Conservation (phyloP, 2,888 invertebrate species). For the Embidobia sp. region DNA sequence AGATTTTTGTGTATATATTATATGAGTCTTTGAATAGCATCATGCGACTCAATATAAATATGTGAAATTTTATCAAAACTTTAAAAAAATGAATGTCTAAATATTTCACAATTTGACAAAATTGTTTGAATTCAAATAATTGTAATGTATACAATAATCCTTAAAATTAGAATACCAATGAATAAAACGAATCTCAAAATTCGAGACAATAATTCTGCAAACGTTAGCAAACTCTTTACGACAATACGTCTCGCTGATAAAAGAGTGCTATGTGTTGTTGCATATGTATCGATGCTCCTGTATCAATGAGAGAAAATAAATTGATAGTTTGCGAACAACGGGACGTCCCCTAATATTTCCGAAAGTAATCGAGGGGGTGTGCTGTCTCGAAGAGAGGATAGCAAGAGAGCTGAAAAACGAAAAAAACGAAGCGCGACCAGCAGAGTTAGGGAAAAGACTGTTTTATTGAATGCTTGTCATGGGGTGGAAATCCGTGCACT, state of each 20-base stretch:
- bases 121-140: no score
- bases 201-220: slow-evolving; percentile 29
- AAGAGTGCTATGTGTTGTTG: slow-evolving; percentile 62
- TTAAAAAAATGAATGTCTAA: no score
- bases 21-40: no score
- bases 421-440: slow-evolving; percentile 76
- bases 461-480: slow-evolving; percentile 81
- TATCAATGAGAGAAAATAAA: slow-evolving; percentile 77
- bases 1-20: no score
- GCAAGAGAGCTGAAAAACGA: slow-evolving; percentile 68
- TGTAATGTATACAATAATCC: no score
- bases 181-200: neutral
- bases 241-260: slow-evolving; percentile 59
- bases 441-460: slow-evolving; percentile 70
- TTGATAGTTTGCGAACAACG: slow-evolving; percentile 81
- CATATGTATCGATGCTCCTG: slow-evolving; percentile 61
- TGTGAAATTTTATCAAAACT: no score
- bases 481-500: slow-evolving; percentile 74
- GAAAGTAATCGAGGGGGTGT: slow-evolving; percentile 82
- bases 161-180: no score
- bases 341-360: slow-evolving; percentile 82
- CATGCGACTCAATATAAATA: no score
- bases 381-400: slow-evolving; percentile 65
- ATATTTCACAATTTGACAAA: no score
- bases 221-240: slow-evolving; percentile 46